phyloP scores from a whole-genome alignment of 1,140 invertebrate genomes.

The Marisa cornuarietis region DNA sequence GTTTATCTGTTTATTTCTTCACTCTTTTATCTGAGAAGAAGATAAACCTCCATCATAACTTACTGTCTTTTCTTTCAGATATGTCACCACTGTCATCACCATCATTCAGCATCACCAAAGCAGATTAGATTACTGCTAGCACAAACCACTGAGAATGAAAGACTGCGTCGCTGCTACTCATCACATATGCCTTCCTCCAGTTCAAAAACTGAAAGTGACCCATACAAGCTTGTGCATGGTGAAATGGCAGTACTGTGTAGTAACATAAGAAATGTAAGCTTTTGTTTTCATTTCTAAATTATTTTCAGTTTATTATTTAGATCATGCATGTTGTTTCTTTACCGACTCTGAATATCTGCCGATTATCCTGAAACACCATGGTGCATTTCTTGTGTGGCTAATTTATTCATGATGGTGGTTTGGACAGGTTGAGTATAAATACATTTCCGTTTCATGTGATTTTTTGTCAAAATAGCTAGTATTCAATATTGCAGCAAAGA shows the following conservation, averaged over 20 bases:
- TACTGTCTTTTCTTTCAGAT: neutral
- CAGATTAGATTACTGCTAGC: neutral
- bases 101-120: neutral
- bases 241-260: conserved; percentile 73
- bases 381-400: too few species aligned
- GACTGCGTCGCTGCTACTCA: neutral
- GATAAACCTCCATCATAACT: too few species aligned
- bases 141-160: neutral
- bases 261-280: conserved; percentile 42
- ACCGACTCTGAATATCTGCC: too few species aligned
- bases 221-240: conserved; percentile 84
- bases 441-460: too few species aligned
- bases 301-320: neutral
- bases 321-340: too few species aligned
- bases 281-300: neutral
- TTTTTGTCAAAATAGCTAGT: too few species aligned
- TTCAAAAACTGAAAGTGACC: conserved; percentile 71
- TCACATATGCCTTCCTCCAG: conserved; percentile 5
- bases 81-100: neutral
- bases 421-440: too few species aligned
- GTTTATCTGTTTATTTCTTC: too few species aligned
- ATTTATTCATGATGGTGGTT: too few species aligned
- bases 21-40: too few species aligned
- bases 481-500: too few species aligned
- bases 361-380: too few species aligned